Evolutionary conservation across 2,888 invertebrate genomes (phyloP), one percentile per base, ranked within the genome.

Genomic region (Gerris lacustris): DNA sequence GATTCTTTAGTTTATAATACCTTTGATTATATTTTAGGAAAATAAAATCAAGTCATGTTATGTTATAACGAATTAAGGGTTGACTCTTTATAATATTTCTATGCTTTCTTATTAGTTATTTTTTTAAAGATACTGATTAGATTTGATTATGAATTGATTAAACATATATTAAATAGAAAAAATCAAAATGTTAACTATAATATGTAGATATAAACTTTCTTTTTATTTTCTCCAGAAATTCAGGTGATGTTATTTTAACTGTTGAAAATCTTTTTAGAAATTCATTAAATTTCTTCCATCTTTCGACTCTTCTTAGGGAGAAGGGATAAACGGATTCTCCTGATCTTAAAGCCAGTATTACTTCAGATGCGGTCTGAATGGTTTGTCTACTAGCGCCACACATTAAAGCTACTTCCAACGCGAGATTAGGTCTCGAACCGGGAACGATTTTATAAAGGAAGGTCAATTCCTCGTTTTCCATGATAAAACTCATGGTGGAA

Each of bases 361-460:
- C 82, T 70, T 81, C 77, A 15, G 77, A 75, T 0, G 87, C 86
- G 67, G 90, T 80, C 5, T 81, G 76, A 1, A 88, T 79, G 6
- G 88, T 79, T 0, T 78, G 75, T 0, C 77, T 74, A 15, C 83
- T 81, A 6, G 90, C 79, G 0, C 88, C 90, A 68, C 84, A 83
- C 69, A 83, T 81, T 15, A 79, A 80, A 0, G 91, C 90, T 67
- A 88, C 86, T 67, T 85, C 83, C 70, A 84, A 83, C 11, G 91
- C 90, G 78, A 86, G 87, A 79, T 91, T 90, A 67, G 80, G 79
- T 18, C 80, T 80, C 0, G 85, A 84, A 67, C 91, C 91, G 68
- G 83, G 83, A 5, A 81, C 81, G 67, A 89, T 79, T 73, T 87
- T 86, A 80, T 86, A 88, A 64, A 91, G 81, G 78, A 88, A 90